Evolutionary conservation across 2,113 vertebrate species (phyloP), one percentile per base, ranked within the genome.

Genomic region (Madoqua kirkii): DNA sequence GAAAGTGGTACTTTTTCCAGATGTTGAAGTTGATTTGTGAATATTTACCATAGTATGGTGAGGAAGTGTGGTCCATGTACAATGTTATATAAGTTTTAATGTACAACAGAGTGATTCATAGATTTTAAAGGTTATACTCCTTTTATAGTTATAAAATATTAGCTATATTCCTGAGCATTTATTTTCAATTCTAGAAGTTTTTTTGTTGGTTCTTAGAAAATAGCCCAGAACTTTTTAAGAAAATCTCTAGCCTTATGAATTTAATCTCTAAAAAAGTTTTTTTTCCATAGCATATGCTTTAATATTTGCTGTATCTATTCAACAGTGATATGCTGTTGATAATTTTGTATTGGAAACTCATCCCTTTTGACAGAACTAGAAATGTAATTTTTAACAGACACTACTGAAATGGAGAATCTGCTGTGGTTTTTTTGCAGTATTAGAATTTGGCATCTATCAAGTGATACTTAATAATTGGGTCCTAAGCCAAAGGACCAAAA

Each of bases 381-480:
- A 87, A 84, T 97, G 14, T 92, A 76, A 87, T 96, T 96, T 81
- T 96, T 33, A 60, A 78, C n/a, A 83, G n/a, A 45, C 14, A 31
- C 13, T 82, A 19, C 87, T 93, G 71, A 92, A 95, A 78, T 93
- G 55, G 48, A 92, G n/a, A 94, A 52, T 94, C 23, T 87, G 29
- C n/a, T 48, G 3, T 96, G 55, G n/a, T 31, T 76, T 12, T 86
- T 93, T 40, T 50, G 29, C 25, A 86, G 13, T 91, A 25, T 64
- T 88, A 54, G 64, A 84, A 95, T 87, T 96, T 92, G 92, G 16
- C 7, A 4, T 62, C 0, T 60, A 54, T 81, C 91, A 87, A 50
- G 10, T 71, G 45, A 55, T 59, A 67, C 21, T 87, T 90, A 71
- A 40, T 78, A 87, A 59, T 71, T 74, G 71, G 6, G 11, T 86